Base-by-base conservation (phyloP, 1,140 invertebrate genomes). In the Drosophila nikananu region DNA sequence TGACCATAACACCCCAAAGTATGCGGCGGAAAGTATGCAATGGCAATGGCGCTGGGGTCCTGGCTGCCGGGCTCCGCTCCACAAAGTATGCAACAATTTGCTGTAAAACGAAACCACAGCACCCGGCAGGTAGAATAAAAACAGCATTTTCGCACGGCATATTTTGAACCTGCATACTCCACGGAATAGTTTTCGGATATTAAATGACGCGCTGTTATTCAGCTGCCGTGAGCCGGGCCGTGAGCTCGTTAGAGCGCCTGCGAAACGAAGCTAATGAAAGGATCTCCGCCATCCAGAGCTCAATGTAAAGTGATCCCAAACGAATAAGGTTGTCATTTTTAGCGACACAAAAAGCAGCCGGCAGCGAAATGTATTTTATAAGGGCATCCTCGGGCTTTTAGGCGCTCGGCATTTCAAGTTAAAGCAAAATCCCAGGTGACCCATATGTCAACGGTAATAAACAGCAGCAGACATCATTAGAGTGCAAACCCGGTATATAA, bases 1-100 rank as follows among this genome's bases (percentile, higher is more conserved):
- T 74, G 68, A 74, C 82, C 81, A 86, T 84, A 78, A 77, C 81
- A 67, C 55, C 54, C 32, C 42, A 49, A 73, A 81, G 66, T 77
- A 63, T 81, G 78, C 79, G 48, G 44, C 35, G 59, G 64, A 77
- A 60, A 57, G 46, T 32, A 44, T 58, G 17, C 46, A 71, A 39
- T 44, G 52, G 51, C 41, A 71, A 39, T 44, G 52, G 42, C 35
- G 63, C 52, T 32, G 35, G 35, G 21, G 35, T 39, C 52, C 52
- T 25, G 54, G 35, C 52, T 37, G 51, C n/a, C 54, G 48, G 54
- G n/a, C 35, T 49, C 37, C 49, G 57, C 35, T 61, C 70, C 49
- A 59, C 61, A 70, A 84, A 78, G 77, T 81, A 84, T 84, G 81
- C 82, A 84, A 84, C 82, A 84, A 84, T 86, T 84, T 84, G 74